phyloP scores from a whole-genome alignment of 2,888 invertebrate genomes.

The Nematopogon swammerdamellus region DNA sequence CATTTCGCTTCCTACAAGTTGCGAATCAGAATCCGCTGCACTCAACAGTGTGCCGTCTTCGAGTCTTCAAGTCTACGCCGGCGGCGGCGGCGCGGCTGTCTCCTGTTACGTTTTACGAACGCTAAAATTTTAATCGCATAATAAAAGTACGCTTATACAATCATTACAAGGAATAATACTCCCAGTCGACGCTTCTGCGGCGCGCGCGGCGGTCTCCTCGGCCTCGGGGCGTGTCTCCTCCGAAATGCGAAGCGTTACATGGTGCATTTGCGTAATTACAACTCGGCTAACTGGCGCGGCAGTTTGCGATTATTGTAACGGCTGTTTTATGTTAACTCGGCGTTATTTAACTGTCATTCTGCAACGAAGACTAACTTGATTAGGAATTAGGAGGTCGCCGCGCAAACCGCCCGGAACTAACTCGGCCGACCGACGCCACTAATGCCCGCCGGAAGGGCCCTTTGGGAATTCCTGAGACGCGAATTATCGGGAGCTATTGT shows the following conservation, averaged over 20 bases:
- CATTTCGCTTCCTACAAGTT: too few species aligned
- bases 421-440: too few species aligned
- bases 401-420: background rate
- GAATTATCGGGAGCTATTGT: too few species aligned
- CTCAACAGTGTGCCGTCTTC: background rate
- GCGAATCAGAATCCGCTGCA: background rate
- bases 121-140: conserved; percentile 52
- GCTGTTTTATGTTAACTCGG: conserved; percentile 21
- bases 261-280: conserved; percentile 52
- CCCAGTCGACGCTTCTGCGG: conserved; percentile 15
- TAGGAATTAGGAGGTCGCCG: background rate
- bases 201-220: conserved; percentile 6
- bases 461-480: too few species aligned
- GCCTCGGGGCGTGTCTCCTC: conserved; percentile 11
- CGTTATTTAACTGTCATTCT: background rate
- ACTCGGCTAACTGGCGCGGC: conserved; percentile 41
- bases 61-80: too few species aligned
- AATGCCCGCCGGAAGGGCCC: too few species aligned
- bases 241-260: conserved; percentile 26
- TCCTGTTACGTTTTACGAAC: conserved; percentile 36
- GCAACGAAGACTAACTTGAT: background rate
- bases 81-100: background rate
- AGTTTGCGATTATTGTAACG: conserved; percentile 41
- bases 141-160: conserved; percentile 52
- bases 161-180: conserved; percentile 47